Percentiles rank a stretch among this genome's conserved stretches.
These are phyloP conservation scores for Clivina fossor DNA, from an alignment of 2,888 invertebrate genomes.

Conservation along the genomic window DNA sequence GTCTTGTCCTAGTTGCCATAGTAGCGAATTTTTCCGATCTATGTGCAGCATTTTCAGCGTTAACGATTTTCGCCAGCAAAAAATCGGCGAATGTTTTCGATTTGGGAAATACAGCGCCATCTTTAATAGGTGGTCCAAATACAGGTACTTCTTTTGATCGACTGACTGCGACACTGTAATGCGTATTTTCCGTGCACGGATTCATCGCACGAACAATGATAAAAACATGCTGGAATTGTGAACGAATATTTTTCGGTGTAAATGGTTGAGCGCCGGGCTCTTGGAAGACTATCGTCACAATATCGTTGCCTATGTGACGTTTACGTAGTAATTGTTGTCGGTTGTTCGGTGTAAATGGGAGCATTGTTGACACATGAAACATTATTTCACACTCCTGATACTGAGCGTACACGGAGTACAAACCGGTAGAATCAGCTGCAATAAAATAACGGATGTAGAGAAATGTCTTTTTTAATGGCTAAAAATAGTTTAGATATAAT, in stretches of 20 bases:
- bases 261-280: conserved; percentile 91
- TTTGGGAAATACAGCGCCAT: conserved; percentile 83
- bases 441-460: too few relatives aligned
- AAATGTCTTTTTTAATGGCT: too few relatives aligned
- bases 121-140: conserved; percentile 93
- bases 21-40: conserved; percentile 95
- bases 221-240: conserved; percentile 98
- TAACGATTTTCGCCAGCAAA: conserved; percentile 91
- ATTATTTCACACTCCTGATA: conserved; percentile 92
- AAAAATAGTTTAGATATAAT: too few relatives aligned
- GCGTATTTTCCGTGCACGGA: conserved; percentile 88
- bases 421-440: conserved; percentile 89
- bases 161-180: conserved; percentile 76
- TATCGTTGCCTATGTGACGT: conserved; percentile 96
- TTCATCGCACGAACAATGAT: conserved; percentile 86
- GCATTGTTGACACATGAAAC: conserved; percentile 96
- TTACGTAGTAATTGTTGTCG: conserved; percentile 91
- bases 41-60: conserved; percentile 96
- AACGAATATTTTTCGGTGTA: conserved; percentile 90
- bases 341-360: conserved; percentile 95
- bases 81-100: conserved; percentile 94
- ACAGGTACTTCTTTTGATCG: conserved; percentile 93
- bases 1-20: conserved; percentile 93
- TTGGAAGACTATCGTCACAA: conserved; percentile 94
- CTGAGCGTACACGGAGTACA: conserved; percentile 88